Conservation (phyloP, 2,113 vertebrate species). For the Corapipo altera region DNA sequence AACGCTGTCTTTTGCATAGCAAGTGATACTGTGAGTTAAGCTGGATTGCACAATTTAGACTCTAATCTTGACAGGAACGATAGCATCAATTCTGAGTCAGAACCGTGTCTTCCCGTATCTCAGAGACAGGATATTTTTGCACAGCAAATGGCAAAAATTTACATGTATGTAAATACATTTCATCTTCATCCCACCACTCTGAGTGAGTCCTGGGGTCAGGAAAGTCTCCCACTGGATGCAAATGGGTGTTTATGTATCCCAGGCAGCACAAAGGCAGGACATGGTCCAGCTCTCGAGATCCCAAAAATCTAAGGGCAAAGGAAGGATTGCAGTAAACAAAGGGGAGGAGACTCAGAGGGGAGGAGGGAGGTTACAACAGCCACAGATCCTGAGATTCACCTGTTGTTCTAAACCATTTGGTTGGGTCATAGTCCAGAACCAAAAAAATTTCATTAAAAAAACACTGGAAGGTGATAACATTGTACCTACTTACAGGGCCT, state of each 20-base stretch:
- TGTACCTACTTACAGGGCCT: neutral
- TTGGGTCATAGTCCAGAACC: neutral
- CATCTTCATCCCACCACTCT: neutral
- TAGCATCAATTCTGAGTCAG: conserved; percentile 61
- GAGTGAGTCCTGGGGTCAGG: neutral
- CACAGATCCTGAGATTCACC: neutral
- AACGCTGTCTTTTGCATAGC: conserved; percentile 45
- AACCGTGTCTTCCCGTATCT: conserved; percentile 20
- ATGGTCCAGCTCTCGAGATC: neutral
- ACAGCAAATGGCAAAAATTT: conserved; percentile 32
- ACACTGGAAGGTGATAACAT: neutral
- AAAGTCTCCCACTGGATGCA: neutral
- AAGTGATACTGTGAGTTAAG: conserved; percentile 60
- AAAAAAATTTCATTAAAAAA: neutral
- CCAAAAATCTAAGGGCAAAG: neutral
- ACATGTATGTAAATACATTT: conserved; percentile 36
- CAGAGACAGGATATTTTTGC: conserved; percentile 43
- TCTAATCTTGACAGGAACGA: conserved; percentile 56
- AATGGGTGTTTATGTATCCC: neutral
- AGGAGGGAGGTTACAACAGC: conserved; percentile 34
- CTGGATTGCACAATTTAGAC: conserved; percentile 43
- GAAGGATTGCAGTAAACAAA: conserved; percentile 19
- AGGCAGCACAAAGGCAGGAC: neutral
- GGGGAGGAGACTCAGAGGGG: neutral
- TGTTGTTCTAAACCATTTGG: neutral